A percentile compares a stretch with the other conserved stretches of the same genome.
Evolutionary conservation across 2,797 vertebrate species (phyloP).

Genomic region (Octomys mimax): DNA sequence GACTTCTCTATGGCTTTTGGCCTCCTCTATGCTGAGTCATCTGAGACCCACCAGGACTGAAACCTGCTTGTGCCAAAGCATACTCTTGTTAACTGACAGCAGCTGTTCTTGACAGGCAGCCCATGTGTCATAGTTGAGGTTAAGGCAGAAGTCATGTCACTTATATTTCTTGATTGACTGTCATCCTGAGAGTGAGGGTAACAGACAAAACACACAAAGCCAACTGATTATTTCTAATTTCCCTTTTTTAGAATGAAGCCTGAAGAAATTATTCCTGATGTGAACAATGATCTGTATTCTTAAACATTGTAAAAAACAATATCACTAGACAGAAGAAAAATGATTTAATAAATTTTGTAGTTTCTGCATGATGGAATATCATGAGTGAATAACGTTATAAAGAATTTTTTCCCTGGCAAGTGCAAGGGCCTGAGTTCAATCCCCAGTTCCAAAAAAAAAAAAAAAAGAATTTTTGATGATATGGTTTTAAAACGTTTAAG

Average conservation of each 20-base stretch:
- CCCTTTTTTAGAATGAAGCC: conserved; percentile 6
- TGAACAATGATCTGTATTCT: conserved; percentile 29
- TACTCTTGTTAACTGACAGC: background rate
- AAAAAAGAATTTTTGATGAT: conserved; percentile 45
- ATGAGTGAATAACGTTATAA: conserved; percentile 34
- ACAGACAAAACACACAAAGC: conserved; percentile 13
- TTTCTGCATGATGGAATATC: conserved; percentile 37
- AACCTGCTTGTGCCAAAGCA: background rate
- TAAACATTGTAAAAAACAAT: background rate
- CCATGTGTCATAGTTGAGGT: background rate
- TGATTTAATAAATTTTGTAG: background rate
- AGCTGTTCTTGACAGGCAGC: background rate
- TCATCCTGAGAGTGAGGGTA: background rate
- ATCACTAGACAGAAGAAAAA: background rate
- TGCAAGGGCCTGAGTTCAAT: too few relatives aligned
- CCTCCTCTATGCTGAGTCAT: background rate
- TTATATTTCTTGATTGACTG: background rate
- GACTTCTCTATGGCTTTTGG: background rate
- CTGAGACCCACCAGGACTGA: background rate
- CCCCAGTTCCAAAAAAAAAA: too few relatives aligned
- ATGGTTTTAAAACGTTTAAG: background rate
- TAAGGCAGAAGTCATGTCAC: background rate
- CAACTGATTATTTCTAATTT: background rate
- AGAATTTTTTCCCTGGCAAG: too few relatives aligned
- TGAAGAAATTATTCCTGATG: conserved; percentile 8